Evolutionary conservation across 2,888 invertebrate species (phyloP).

Genomic region (Nebria brevicollis): DNA sequence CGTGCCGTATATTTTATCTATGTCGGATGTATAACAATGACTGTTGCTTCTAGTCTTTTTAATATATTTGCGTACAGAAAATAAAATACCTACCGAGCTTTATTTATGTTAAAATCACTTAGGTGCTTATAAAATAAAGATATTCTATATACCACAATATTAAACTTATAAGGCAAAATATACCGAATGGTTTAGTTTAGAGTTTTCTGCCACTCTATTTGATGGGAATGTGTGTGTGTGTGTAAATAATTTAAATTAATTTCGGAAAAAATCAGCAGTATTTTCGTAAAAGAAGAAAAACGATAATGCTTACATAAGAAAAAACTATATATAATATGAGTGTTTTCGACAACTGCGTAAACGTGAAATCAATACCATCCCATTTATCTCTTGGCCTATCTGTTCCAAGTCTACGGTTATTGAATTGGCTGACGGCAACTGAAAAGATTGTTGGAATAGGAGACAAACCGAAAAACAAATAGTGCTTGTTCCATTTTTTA

Average conservation of each 20-base stretch:
- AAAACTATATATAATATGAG: not conserved
- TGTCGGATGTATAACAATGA: not conserved
- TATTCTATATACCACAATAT: no score
- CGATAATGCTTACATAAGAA: not conserved
- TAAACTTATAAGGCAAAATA: no score
- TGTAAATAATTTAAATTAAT: no score
- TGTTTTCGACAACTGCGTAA: conserved; percentile 1
- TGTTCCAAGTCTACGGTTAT: not conserved
- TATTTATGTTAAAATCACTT: not conserved
- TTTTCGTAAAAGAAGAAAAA: not conserved
- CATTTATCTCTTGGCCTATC: not conserved
- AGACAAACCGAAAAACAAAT: not conserved
- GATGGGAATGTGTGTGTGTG: no score
- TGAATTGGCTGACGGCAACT: not conserved
- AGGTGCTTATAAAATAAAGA: not conserved
- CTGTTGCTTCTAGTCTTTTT: not conserved
- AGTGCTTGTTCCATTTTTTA: not conserved
- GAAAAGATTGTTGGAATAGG: not conserved
- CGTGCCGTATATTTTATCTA: not conserved
- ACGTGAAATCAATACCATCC: not conserved
- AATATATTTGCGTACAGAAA: not conserved
- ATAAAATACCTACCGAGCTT: not conserved
- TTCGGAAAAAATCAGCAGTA: not conserved
- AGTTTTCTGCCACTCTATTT: no score
- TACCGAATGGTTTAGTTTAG: no score